phyloP scores from a whole-genome alignment of 2,797 vertebrate species.

The Tauraco hartlaubi region DNA sequence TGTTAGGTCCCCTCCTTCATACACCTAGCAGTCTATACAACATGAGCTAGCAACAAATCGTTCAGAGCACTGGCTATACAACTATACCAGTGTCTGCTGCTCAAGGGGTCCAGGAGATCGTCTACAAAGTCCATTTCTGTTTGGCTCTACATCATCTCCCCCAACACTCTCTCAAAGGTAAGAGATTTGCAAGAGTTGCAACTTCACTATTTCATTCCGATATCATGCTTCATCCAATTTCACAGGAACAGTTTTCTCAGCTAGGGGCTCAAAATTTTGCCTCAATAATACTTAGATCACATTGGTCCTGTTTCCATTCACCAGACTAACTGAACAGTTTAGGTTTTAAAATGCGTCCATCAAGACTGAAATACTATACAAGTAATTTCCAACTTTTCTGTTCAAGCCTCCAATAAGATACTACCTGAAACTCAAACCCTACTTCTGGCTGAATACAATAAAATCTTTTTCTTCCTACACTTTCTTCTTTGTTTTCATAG shows the following conservation, averaged over 20 bases:
- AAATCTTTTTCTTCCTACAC: background rate
- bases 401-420: background rate
- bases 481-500: background rate
- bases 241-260: background rate
- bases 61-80: background rate
- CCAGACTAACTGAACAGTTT: background rate
- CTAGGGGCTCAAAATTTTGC: background rate
- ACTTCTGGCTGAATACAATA: background rate
- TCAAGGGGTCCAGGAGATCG: background rate
- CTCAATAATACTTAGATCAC: background rate
- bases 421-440: background rate
- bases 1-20: background rate
- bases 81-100: background rate
- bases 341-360: background rate
- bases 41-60: background rate
- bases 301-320: background rate
- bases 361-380: background rate
- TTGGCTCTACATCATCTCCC: background rate
- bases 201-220: background rate
- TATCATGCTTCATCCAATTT: background rate
- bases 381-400: background rate
- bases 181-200: background rate
- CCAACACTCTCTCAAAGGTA: background rate
- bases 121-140: background rate
- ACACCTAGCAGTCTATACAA: background rate